phyloP scores from a whole-genome alignment of 2,113 vertebrate genomes.

The Addax nasomaculatus region DNA sequence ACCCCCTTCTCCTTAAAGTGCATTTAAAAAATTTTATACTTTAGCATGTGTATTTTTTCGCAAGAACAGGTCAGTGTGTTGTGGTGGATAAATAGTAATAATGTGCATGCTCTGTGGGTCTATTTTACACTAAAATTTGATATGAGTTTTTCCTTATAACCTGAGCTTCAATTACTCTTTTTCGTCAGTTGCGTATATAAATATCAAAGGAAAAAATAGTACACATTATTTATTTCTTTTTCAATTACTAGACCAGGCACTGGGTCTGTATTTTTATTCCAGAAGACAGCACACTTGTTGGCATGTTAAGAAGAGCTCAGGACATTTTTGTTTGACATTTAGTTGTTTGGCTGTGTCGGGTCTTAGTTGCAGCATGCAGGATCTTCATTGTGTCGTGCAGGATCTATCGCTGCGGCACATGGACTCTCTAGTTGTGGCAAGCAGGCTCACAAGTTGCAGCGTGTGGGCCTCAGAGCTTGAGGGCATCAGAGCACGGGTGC shows the following conservation, averaged over 20 bases:
- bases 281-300: not conserved
- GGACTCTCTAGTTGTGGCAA: not conserved
- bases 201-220: not conserved
- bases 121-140: not conserved
- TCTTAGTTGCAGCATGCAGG: not conserved
- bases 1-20: not conserved
- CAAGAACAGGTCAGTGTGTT: not conserved
- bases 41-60: not conserved
- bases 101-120: not conserved
- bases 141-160: not conserved
- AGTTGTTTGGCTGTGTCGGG: not conserved
- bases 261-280: not conserved
- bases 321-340: not conserved
- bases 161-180: not conserved
- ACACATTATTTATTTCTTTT: not conserved
- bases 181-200: not conserved
- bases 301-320: not conserved
- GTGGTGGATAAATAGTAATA: not conserved
- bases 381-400: accelerated
- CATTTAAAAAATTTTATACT: not conserved
- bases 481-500: accelerated
- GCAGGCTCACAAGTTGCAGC: not conserved
- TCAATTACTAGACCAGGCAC: not conserved
- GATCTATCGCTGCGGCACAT: not conserved
- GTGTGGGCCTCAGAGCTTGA: not conserved